Evolutionary conservation across 2,797 vertebrate genomes (phyloP).

Genomic region (Squalus acanthias): DNA sequence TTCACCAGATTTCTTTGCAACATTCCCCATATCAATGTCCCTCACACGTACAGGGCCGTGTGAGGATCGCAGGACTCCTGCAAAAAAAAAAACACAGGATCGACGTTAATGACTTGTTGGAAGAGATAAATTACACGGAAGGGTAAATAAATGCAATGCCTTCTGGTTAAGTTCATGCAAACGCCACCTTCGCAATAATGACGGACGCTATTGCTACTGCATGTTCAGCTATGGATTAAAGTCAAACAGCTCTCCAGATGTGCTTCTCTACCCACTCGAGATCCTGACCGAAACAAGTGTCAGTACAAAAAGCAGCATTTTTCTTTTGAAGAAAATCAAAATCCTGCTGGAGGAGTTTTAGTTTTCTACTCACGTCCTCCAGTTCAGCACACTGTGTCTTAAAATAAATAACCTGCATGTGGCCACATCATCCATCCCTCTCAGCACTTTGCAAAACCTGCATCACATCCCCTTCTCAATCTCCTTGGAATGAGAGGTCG

Average conservation of each 20-base stretch:
- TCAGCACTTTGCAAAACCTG: neutral
- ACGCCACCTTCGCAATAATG: neutral
- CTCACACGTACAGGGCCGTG: slow-evolving; percentile 50
- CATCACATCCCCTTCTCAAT: neutral
- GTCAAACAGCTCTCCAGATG: neutral
- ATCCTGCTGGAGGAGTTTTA: neutral
- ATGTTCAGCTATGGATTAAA: neutral
- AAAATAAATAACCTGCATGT: neutral
- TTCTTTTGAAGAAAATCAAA: neutral
- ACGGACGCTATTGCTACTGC: neutral
- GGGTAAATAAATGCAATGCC: neutral
- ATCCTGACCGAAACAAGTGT: neutral
- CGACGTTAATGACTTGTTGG: neutral
- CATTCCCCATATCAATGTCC: slow-evolving; percentile 78
- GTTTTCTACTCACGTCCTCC: neutral
- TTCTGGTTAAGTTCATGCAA: neutral
- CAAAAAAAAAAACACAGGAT: neutral
- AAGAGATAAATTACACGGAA: neutral
- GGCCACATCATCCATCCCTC: neutral
- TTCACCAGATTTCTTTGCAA: slow-evolving; percentile 57
- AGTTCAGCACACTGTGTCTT: neutral
- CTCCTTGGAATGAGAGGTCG: neutral
- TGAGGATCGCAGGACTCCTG: slow-evolving; percentile 47
- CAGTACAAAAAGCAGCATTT: neutral
- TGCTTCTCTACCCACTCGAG: neutral